Evolutionary conservation across 2,797 vertebrate species (phyloP).

Genomic region (Threskiornis aethiopicus): DNA sequence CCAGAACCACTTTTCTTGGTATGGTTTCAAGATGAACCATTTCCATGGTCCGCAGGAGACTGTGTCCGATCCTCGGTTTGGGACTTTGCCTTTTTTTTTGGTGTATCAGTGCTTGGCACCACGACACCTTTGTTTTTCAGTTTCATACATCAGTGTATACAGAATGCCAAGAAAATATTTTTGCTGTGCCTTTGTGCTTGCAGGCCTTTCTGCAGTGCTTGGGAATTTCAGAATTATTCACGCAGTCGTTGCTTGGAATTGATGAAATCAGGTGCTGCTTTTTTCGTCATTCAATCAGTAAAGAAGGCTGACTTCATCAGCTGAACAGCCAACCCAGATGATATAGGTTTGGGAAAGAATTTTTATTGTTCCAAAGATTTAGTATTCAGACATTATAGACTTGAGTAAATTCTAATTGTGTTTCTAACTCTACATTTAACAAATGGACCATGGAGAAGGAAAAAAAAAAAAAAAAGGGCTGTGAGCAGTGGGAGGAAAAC

Average conservation of each 20-base stretch:
- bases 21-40: not conserved
- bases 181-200: not conserved
- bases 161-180: not conserved
- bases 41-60: not conserved
- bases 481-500: constrained; percentile 27
- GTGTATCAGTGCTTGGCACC: not conserved
- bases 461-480: not conserved
- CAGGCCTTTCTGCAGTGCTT: not conserved
- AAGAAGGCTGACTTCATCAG: not conserved
- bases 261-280: not conserved
- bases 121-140: not conserved
- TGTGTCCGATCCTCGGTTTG: not conserved
- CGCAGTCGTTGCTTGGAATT: not conserved
- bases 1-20: not conserved
- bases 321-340: not conserved
- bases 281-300: not conserved
- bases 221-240: not conserved
- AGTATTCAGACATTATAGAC: constrained; percentile 10
- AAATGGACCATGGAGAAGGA: constrained; percentile 14
- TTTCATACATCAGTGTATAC: not conserved
- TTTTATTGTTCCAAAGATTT: constrained; percentile 21
- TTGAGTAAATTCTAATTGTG: constrained; percentile 53
- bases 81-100: not conserved
- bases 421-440: constrained; percentile 49
- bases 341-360: not conserved